Evolutionary conservation across 1,140 invertebrate genomes (phyloP), one percentile per base, ranked within the genome.

Genomic region (Drosophila chauvacae): DNA sequence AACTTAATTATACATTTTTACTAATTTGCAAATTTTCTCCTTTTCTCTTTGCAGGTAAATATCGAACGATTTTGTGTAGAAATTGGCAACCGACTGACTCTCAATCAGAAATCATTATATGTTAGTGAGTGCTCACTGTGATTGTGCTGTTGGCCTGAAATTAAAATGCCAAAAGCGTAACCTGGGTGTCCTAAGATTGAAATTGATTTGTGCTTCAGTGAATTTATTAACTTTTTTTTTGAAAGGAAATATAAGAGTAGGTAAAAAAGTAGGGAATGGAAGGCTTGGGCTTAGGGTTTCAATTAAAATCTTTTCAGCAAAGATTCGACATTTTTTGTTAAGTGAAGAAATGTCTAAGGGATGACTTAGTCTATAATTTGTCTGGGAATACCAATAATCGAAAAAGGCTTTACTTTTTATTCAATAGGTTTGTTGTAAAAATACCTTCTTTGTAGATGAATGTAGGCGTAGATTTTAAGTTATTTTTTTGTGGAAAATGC

Each of bases 11-110:
- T 88, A 81, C 56, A 90, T 81, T 81, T 86, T 72, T 51, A 63
- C 74, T 79, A 84, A 84, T 90, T 88, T 87, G 72, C 84, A 66
- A 88, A 85, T 90, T 90, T 88, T 88, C 81, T 88, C 81, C 75
- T 81, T 82, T 86, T 85, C 62, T 87, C 80, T 77, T 90, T 88
- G 62, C 81, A 88, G 85, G 81, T 88, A 90, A 88, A 88, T 90
- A 73, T 72, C 45, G 37, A 73, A 60, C 50, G 37, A 28, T 61
- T 35, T 64, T 51, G 35, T 51, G 45, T 48, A 56, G 30, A 58
- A 66, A 61, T 30, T 45, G 50, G 35, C 45, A 57, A 68, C 14
- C 39, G 33, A 57, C 57, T n/a, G 33, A 44, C 50, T 28, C 53
- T 42, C 14, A 41, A 47, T 64, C 41, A 28, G 7, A 70, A 33